A percentile compares a stretch with the other conserved stretches of the same genome.
These are phyloP conservation scores for Holcopasites calliopsidis DNA, from an alignment of 1,140 invertebrate genomes.

Conservation along the genomic window DNA sequence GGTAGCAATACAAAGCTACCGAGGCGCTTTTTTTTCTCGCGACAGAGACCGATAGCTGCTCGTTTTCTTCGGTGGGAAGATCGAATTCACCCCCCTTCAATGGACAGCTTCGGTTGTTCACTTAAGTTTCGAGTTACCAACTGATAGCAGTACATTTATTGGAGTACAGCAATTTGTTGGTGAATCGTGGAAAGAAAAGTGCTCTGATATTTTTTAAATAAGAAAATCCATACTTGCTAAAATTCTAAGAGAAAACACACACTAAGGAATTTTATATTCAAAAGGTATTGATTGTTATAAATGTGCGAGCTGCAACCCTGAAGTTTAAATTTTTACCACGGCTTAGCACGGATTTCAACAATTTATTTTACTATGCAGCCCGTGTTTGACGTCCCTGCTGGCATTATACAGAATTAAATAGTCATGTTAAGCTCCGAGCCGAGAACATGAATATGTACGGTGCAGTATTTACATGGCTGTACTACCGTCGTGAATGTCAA, in stretches of 20 bases:
- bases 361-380: constrained; percentile 36
- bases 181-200: too few species aligned
- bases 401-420: constrained; percentile 45
- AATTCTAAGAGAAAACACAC: too few species aligned
- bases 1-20: neutral
- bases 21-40: neutral
- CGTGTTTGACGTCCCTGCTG: constrained; percentile 20
- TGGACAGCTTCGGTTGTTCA: neutral
- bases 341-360: constrained; percentile 32
- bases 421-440: constrained; percentile 26
- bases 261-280: too few species aligned
- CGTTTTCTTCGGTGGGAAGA: neutral
- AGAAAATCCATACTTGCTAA: too few species aligned
- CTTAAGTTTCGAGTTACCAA: too few species aligned
- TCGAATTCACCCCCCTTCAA: neutral
- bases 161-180: too few species aligned
- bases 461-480: constrained; percentile 33
- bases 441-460: constrained; percentile 44
- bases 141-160: too few species aligned
- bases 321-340: constrained; percentile 15
- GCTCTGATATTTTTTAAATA: too few species aligned
- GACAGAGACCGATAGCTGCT: neutral
- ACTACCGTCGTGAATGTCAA: constrained; percentile 26
- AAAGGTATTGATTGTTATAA: too few species aligned
- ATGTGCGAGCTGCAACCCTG: too few species aligned